Evolutionary conservation across 2,888 invertebrate genomes (phyloP).

Genomic region (Drosophila fulvimacula): DNA sequence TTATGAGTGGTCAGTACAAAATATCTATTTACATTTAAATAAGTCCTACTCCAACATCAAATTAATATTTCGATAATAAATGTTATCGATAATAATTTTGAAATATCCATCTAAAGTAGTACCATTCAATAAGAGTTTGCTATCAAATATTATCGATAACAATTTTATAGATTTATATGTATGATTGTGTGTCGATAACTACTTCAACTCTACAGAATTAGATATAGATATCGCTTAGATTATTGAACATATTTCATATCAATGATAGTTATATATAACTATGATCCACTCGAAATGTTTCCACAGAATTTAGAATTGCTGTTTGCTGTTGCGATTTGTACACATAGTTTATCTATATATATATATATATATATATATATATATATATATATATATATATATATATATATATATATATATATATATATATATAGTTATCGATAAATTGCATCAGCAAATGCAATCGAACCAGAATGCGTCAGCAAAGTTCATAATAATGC

Average conservation of each 20-base stretch:
- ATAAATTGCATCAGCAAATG: constrained; percentile 46
- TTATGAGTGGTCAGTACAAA: too few species aligned
- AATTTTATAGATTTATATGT: too few species aligned
- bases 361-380: too few species aligned
- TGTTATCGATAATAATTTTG: background rate
- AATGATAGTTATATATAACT: background rate
- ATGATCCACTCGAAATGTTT: background rate
- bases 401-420: too few species aligned
- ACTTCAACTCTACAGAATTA: too few species aligned
- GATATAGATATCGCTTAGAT: too few species aligned
- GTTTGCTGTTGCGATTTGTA: too few species aligned
- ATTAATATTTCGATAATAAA: background rate
- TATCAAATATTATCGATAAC: background rate
- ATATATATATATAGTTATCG: constrained; percentile 22
- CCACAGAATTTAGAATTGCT: background rate
- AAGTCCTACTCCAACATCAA: background rate
- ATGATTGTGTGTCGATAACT: too few species aligned
- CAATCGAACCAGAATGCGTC: constrained; percentile 28
- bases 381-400: too few species aligned
- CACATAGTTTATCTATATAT: background rate
- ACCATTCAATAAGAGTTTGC: background rate
- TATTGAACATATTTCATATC: background rate
- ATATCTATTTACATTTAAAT: too few species aligned
- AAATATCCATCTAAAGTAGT: too few species aligned
- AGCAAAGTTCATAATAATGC: constrained; percentile 10